Evolutionary conservation across 1,140 invertebrate species (phyloP), one percentile per base, ranked within the genome.

Genomic region (Dreissena rostriformis): DNA sequence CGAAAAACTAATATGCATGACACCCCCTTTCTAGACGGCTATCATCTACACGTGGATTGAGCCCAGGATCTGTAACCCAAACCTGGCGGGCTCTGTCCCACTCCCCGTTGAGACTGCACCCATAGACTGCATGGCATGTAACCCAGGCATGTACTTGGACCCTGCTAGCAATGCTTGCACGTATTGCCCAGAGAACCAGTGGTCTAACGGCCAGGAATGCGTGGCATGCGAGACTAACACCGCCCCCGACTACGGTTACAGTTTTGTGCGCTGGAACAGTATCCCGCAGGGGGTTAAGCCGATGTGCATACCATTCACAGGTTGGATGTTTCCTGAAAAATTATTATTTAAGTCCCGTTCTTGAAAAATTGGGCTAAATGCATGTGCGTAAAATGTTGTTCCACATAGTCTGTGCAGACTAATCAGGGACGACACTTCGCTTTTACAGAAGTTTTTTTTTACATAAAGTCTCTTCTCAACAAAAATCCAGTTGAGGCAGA

Each of bases 31-130:
- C 7, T 79, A 94, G 92, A 95, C 94, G 6, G 88, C 91, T 75
- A 90, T 93, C 11, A 88, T 90, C 39, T 95, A 95, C 90, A 92
- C 93, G 72, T 95, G 95, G 95, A 91, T 95, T 49, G 90, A 94
- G 84, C 95, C 95, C 17, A 92, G 93, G 81, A 94, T 95, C 65
- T 96, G 95, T 86, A 87, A 93, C 19, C 92, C 93, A 24, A 90
- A 93, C 53, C 55, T 92, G 8, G 80, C 88, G 8, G 90, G 86
- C 0, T 92, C 94, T 0, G 93, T 91, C 11, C 75, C 89, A 10
- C 88, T 95, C 0, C 95, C 95, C 12, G 82, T 89, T 7, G 87
- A 92, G 49, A 91, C 89, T 0, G 84, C 89, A 17, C 76, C 88
- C 15, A 88, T 89, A 76, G 86, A 90, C 7, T 95, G 95, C 89